Conservation (phyloP, 2,888 invertebrate species). For the Smittia sp. region DNA sequence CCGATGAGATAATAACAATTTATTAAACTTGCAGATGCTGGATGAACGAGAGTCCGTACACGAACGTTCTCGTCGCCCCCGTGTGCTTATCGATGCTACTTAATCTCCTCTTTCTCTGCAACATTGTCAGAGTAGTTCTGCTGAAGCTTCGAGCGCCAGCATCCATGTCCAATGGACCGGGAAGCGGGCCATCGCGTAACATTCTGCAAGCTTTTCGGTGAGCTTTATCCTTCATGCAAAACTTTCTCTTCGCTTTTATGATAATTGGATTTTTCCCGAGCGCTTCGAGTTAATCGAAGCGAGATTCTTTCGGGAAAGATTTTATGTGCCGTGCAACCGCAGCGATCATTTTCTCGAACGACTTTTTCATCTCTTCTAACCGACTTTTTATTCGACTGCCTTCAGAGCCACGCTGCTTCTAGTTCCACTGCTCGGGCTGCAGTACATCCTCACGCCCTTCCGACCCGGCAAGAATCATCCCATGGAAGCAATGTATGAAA, state of each 20-base stretch:
- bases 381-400: neutral
- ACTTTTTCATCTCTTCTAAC: neutral
- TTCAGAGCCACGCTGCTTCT: conserved; percentile 79
- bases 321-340: too few species aligned
- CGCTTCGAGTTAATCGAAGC: too few species aligned
- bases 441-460: conserved; percentile 85
- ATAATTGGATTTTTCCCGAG: neutral
- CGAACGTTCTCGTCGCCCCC: conserved; percentile 71
- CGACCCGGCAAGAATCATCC: conserved; percentile 67
- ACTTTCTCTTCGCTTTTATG: neutral
- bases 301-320: too few species aligned
- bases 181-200: conserved; percentile 65
- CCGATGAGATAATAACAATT: neutral
- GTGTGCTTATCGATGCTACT: conserved; percentile 77
- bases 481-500: conserved; percentile 76
- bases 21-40: conserved; percentile 61
- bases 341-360: neutral
- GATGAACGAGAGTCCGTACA: conserved; percentile 71
- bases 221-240: conserved; percentile 43
- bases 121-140: conserved; percentile 83
- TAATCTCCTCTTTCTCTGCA: conserved; percentile 81
- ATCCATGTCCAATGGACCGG: conserved; percentile 56
- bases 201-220: conserved; percentile 73
- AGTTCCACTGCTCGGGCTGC: conserved; percentile 86
- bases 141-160: conserved; percentile 72